Evolutionary conservation across 2,888 invertebrate species (phyloP).

Genomic region (Nemotelus pantherinus): DNA sequence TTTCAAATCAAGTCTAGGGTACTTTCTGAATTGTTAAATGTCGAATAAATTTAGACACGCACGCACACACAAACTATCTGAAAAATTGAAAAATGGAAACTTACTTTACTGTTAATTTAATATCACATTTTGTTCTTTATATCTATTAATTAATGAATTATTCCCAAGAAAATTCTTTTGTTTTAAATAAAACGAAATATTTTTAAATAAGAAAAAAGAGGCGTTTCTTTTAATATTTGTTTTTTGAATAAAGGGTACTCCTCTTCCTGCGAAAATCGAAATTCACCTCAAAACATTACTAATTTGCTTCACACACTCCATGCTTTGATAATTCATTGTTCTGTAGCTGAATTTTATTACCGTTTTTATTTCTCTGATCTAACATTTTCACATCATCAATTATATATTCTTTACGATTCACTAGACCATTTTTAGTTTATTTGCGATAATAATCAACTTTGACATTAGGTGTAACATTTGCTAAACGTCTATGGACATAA

Average conservation of each 20-base stretch:
- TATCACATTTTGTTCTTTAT: slow-evolving; percentile 38
- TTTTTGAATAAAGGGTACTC: slow-evolving; percentile 45
- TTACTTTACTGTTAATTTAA: slow-evolving; percentile 34
- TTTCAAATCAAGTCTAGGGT: slow-evolving; percentile 6
- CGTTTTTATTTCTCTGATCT: too few species aligned
- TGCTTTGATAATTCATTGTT: too few species aligned
- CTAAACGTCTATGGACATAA: too few species aligned
- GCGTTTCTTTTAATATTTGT: slow-evolving; percentile 46
- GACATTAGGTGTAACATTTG: too few species aligned
- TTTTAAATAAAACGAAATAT: slow-evolving; percentile 45
- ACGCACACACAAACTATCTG: neutral
- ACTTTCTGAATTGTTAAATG: slow-evolving; percentile 6
- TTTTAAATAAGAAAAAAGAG: slow-evolving; percentile 45
- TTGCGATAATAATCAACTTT: too few species aligned
- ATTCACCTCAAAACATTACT: neutral
- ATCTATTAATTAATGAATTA: slow-evolving; percentile 19
- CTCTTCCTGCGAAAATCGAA: neutral
- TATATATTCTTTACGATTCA: too few species aligned
- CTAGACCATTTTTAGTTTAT: too few species aligned
- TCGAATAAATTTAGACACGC: slow-evolving; percentile 2
- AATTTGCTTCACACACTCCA: too few species aligned
- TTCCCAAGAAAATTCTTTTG: slow-evolving; percentile 39
- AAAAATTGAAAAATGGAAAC: slow-evolving; percentile 35
- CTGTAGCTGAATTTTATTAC: too few species aligned
- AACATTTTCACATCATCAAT: too few species aligned